phyloP scores from a whole-genome alignment of 2,888 invertebrate species.

The Cephus sareptanus region DNA sequence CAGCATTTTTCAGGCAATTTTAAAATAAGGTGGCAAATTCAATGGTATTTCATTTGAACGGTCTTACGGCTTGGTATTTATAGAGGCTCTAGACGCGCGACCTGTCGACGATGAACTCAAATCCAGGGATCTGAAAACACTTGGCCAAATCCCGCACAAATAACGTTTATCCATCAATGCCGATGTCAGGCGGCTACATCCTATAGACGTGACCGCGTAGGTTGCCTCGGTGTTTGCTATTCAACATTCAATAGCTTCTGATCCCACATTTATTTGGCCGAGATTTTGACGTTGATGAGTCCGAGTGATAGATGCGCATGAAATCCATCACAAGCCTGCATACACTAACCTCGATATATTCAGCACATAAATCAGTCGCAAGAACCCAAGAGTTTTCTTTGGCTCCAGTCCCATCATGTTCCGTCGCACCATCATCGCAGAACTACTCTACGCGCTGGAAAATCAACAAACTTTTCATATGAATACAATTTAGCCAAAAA shows the following conservation, averaged over 20 bases:
- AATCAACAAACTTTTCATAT: no score
- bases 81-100: background rate
- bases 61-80: background rate
- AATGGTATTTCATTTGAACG: background rate
- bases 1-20: background rate
- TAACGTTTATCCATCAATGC: slow-evolving; percentile 29
- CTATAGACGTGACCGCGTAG: slow-evolving; percentile 9
- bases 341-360: slow-evolving; percentile 9
- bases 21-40: background rate
- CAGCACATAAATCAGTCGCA: slow-evolving; percentile 19
- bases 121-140: slow-evolving; percentile 21
- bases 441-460: no score
- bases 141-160: slow-evolving; percentile 21
- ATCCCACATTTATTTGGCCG: slow-evolving; percentile 22
- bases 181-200: slow-evolving; percentile 13
- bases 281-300: slow-evolving; percentile 39
- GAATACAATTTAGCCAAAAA: no score
- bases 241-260: slow-evolving; percentile 22
- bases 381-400: background rate
- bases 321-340: slow-evolving; percentile 28
- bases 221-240: slow-evolving; percentile 18
- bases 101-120: slow-evolving; percentile 1
- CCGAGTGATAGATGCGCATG: slow-evolving; percentile 33
- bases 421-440: background rate
- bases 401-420: background rate